Base-by-base conservation (phyloP, 2,888 invertebrate species). In the Oscheius onirici region DNA sequence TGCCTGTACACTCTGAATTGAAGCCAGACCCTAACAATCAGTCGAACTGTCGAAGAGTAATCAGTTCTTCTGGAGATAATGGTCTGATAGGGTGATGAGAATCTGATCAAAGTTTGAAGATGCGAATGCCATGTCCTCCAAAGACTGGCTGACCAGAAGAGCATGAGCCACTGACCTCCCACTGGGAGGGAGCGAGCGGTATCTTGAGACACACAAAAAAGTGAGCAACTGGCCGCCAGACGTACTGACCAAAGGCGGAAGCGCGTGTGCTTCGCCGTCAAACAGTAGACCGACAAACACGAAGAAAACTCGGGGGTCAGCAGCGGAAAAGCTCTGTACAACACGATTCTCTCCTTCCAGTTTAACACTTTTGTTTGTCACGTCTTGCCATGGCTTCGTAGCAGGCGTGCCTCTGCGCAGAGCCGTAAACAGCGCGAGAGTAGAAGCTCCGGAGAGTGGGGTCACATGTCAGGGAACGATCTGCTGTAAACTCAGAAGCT, bases 401-500 rank as follows among this genome's bases (percentile, higher is more conserved):
- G 34, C 34, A 34, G 34, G 41, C 24, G 34, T n/a, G 54, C 22
- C 28, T 17, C 24, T 63, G 63, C 63, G 63, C 63, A 63, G 46
- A 24, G 63, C 46, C 63, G 63, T 63, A 63, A 63, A 63, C 63
- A 63, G 63, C 40, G 17, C 17, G 17, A 10, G 51, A 46, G 46
- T 34, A 6, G 34, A 8, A 34, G 34, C 34, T 34, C 8, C 54
- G 17, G 40, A 11, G n/a, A n/a, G n/a, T n/a, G n/a, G 58, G 58
- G 58, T 58, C 58, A 44, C 63, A 63, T 63, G 63, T 63, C 63
- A 28, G 34, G 20, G 58, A 26, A 63, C 63, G 10, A 46, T 63
- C 63, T 46, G 63, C 49, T 63, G 63, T 63, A 63, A 63, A 63
- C 63, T 34, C 15, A 63, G 63, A 46, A 63, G 63, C 46, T 49